Conservation (phyloP, 2,888 invertebrate genomes). For the Hanleya hanleyi region DNA sequence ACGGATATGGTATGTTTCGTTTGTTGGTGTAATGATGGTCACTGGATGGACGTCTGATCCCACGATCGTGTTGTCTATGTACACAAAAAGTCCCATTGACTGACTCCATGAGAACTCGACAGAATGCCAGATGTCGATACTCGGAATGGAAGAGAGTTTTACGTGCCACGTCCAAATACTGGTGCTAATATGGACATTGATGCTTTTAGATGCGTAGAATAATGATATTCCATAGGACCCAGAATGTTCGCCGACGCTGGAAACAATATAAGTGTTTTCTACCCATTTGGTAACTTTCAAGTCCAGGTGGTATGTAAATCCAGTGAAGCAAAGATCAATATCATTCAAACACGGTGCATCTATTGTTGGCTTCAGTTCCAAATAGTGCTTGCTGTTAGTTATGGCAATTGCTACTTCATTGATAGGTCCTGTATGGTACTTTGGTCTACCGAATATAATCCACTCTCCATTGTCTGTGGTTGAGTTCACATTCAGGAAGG, state of each 20-base stretch:
- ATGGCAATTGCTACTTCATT: not conserved
- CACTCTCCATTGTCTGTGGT: not conserved
- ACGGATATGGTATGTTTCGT: not conserved
- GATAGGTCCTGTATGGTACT: not conserved
- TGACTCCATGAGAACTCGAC: conserved; percentile 51
- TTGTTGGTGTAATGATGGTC: not conserved
- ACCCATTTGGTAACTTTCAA: conserved; percentile 43
- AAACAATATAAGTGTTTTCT: conserved; percentile 55
- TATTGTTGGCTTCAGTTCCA: not conserved
- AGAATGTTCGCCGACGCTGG: conserved; percentile 51
- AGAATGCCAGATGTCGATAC: conserved; percentile 35
- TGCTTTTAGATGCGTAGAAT: conserved; percentile 48
- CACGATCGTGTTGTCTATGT: conserved; percentile 42
- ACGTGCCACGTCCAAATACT: conserved; percentile 45
- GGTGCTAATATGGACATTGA: conserved; percentile 34
- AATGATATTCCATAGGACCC: conserved; percentile 51
- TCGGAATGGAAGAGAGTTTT: conserved; percentile 30
- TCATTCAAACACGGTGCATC: conserved; percentile 44
- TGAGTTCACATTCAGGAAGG: not conserved
- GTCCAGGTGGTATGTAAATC: conserved; percentile 49
- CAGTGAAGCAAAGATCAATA: conserved; percentile 42
- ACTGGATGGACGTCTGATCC: not conserved
- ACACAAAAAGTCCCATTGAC: conserved; percentile 6
- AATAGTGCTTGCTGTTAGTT: not conserved
- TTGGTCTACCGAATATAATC: not conserved